Percentiles rank a stretch among this genome's conserved stretches.
Conservation (phyloP, 2,888 invertebrate genomes). For the Leptopterna dolabrata region DNA sequence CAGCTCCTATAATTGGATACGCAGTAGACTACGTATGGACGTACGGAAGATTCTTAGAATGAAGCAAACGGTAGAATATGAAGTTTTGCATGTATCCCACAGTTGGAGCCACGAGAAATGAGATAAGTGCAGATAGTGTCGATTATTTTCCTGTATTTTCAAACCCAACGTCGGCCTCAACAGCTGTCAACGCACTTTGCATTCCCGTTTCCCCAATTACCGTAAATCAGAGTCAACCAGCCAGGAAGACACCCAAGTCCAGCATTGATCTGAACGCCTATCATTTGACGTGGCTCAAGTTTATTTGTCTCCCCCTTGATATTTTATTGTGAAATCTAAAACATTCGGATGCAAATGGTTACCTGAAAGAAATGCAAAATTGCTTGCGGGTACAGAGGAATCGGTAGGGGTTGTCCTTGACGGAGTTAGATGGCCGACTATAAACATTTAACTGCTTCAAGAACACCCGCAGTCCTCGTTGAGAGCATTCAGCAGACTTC, state of each 20-base stretch:
- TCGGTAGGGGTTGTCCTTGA: not conserved
- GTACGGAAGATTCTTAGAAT: not conserved
- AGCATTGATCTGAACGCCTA: not conserved
- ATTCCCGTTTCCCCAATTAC: not conserved
- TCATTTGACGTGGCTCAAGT: not conserved
- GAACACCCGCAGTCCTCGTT: not conserved
- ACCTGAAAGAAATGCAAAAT: not conserved
- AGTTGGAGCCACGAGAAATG: not conserved
- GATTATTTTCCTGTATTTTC: not conserved
- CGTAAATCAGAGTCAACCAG: not conserved
- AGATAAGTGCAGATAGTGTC: not conserved
- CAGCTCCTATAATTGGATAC: not conserved
- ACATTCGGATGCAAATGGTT: constrained; percentile 17
- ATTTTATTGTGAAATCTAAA: not conserved
- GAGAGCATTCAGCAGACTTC: not conserved
- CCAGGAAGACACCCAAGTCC: not conserved
- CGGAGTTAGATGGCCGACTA: not conserved
- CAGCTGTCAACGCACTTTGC: not conserved
- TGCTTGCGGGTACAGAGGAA: not conserved
- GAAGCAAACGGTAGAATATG: not conserved
- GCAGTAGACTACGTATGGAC: not conserved
- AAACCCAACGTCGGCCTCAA: not conserved
- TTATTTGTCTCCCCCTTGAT: not conserved
- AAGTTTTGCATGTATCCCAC: not conserved
- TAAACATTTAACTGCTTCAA: constrained; percentile 16